These are phyloP conservation scores for Norana najaformis DNA, from an alignment of 2,888 invertebrate species.

Conservation along the genomic window DNA sequence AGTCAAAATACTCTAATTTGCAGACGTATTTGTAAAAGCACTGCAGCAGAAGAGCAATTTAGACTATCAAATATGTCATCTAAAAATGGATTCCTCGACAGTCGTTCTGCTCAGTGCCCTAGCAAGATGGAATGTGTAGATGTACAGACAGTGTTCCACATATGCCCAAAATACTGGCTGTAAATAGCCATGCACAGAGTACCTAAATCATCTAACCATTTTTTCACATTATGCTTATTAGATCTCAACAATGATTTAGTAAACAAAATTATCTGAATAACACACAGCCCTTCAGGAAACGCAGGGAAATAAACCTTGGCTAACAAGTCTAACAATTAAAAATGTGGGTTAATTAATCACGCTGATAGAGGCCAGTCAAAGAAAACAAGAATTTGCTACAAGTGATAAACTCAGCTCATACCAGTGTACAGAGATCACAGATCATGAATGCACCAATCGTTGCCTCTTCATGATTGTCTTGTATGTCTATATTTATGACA, in stretches of 20 bases:
- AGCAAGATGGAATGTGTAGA: background rate
- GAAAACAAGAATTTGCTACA: background rate
- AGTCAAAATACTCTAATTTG: background rate
- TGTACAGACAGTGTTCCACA: background rate
- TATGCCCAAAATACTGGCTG: background rate
- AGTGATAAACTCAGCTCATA: slow-evolving; percentile 62
- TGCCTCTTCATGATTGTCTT: slow-evolving; percentile 99
- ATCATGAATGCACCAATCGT: slow-evolving; percentile 97
- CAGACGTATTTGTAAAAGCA: background rate
- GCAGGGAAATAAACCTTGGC: background rate
- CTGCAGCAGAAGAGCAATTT: background rate
- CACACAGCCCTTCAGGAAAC: background rate
- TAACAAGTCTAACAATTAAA: background rate
- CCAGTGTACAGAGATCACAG: slow-evolving; percentile 89
- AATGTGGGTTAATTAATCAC: too few relatives aligned
- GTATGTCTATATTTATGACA: slow-evolving; percentile 96
- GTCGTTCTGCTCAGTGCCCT: background rate
- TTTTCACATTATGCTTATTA: background rate
- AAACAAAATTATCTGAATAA: background rate
- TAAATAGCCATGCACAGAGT: background rate
- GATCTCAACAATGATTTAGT: background rate
- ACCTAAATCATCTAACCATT: background rate
- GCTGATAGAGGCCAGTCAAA: background rate
- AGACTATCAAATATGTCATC: background rate
- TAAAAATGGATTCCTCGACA: background rate